A percentile compares a stretch with the other conserved stretches of the same genome.
Conservation (phyloP, 1,140 invertebrate genomes). For the Maniola jurtina region DNA sequence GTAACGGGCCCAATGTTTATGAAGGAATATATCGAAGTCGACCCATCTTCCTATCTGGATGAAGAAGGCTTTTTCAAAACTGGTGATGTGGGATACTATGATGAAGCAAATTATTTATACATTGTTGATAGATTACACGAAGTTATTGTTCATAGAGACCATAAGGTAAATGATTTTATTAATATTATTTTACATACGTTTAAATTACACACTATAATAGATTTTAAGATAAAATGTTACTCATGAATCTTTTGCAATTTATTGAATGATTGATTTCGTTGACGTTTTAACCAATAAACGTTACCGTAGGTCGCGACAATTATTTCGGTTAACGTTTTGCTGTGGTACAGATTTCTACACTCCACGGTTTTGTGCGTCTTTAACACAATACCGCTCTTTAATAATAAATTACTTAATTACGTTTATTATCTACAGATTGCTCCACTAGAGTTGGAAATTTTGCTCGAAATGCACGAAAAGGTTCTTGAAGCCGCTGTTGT, state of each 20-base stretch:
- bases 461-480: slow-evolving; percentile 83
- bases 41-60: slow-evolving; percentile 55
- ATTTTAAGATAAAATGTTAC: too few species aligned
- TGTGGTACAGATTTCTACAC: too few species aligned
- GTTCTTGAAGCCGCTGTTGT: slow-evolving; percentile 87
- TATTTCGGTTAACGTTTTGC: too few species aligned
- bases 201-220: too few species aligned
- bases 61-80: slow-evolving; percentile 81
- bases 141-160: slow-evolving; percentile 81
- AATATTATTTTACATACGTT: too few species aligned
- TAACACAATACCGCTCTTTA: too few species aligned
- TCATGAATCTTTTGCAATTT: too few species aligned
- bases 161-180: slow-evolving; percentile 26
- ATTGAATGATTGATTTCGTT: too few species aligned
- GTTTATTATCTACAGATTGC: slow-evolving; percentile 6
- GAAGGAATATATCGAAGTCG: slow-evolving; percentile 24
- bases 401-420: too few species aligned
- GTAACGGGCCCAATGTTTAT: slow-evolving; percentile 14
- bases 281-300: too few species aligned
- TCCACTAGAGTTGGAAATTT: slow-evolving; percentile 82
- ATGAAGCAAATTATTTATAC: slow-evolving; percentile 81
- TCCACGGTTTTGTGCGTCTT: too few species aligned
- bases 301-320: too few species aligned
- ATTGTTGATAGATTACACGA: slow-evolving; percentile 86
- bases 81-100: slow-evolving; percentile 84